Evolutionary conservation across 2,888 invertebrate species (phyloP).

Genomic region (Laspeyria flexula): DNA sequence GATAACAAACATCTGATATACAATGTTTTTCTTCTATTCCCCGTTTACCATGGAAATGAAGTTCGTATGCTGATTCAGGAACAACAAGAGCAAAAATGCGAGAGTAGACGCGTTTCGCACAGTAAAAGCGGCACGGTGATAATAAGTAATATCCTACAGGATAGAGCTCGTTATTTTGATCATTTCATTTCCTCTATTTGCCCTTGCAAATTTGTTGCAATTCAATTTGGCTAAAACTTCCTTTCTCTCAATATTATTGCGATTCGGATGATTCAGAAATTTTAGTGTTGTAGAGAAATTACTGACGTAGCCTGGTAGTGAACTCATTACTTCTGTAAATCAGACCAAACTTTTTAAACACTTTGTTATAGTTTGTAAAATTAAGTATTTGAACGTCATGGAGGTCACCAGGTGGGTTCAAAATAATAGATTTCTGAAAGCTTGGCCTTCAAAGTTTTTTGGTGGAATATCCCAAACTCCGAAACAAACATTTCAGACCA

Average conservation of each 20-base stretch:
- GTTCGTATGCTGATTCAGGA: constrained; percentile 13
- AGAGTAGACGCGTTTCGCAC: constrained; percentile 4
- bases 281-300: too few relatives aligned
- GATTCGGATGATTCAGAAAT: background rate
- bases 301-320: too few relatives aligned
- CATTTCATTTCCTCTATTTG: constrained; percentile 40
- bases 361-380: too few relatives aligned
- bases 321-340: too few relatives aligned
- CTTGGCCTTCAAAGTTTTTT: too few relatives aligned
- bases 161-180: constrained; percentile 36
- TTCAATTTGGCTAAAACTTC: constrained; percentile 13
- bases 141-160: constrained; percentile 41
- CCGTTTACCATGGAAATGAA: constrained; percentile 14
- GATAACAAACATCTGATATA: constrained; percentile 3
- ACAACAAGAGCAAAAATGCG: constrained; percentile 7
- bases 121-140: constrained; percentile 19
- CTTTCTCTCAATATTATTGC: background rate
- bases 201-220: constrained; percentile 14
- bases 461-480: too few relatives aligned
- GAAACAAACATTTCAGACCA: too few relatives aligned
- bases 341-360: too few relatives aligned
- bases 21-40: constrained; percentile 8
- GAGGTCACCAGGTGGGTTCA: too few relatives aligned
- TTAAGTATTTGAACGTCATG: too few relatives aligned
- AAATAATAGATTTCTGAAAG: too few relatives aligned